Base-by-base conservation (phyloP, 2,888 invertebrate genomes). In the Agrotis ipsilon region DNA sequence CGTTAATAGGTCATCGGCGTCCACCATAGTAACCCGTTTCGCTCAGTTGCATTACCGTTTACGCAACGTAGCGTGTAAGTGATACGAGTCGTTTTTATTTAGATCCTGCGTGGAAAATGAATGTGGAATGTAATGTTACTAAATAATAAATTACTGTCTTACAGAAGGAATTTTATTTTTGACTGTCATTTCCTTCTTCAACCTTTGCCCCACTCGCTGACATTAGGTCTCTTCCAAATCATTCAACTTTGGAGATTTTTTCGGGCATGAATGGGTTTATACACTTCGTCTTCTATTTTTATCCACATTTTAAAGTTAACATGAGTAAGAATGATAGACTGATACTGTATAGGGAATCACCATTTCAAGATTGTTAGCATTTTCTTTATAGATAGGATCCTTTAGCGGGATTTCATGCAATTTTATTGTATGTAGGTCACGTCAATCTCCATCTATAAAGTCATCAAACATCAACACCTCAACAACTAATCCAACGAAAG, bases 11-110 rank as follows among this genome's bases (percentile, higher is more conserved):
- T 84, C 79, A 84, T 60, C 66, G 52, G 60, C 71, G 51, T 68
- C 54, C 57, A 76, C 74, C 79, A 80, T 74, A 27, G 61, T 62
- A 78, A 84, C 82, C 80, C 72, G 84, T 82, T 80, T 78, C 48
- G 58, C 59, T 67, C 49, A 78, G 73, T 67, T 81, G 76, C 60
- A 65, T 67, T 71, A 54, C 61, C 14, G 57, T 63, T 82, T 75
- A 75, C 72, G 78, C 84, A 83, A 83, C 39, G 21, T 27, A 46
- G 49, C 54, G 43, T 32, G 60, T 66, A 63, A 68, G 52, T 58
- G 59, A 60, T 72, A 70, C 46, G 55, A 39, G 55, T 39, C 27
- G 48, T 70, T 79, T 71, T 80, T 72, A 60, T 72, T 61, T 60
- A 55, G 19, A 52, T 58, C 55, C 48, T 66, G 19, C 27, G 19